Evolutionary conservation across 2,888 invertebrate genomes (phyloP), one percentile per base, ranked within the genome.

Genomic region (Eristalis arbustorum): DNA sequence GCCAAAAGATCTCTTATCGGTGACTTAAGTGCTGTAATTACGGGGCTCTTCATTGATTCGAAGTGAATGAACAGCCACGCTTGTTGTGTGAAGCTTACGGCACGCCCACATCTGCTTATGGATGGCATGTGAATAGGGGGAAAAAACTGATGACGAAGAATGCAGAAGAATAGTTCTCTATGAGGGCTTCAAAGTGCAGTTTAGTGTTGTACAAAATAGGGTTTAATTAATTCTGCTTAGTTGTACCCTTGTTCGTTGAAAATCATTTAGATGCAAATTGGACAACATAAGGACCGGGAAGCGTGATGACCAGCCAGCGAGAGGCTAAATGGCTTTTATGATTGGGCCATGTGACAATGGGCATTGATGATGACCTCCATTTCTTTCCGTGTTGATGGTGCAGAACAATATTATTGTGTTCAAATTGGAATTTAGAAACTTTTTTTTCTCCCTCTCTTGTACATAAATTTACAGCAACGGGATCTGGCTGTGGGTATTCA

Each of bases 1-100:
- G 25, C 23, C 66, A 63, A 57, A 31, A 79, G 79, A 85, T 81
- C 72, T 62, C 77, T 78, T 85, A 85, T 85, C 82, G 82, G 23
- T 49, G 59, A 66, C 69, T 74, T 84, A 84, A 84, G 81, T 84
- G 72, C 31, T 71, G 82, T 78, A 85, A 82, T 85, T 85, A 85
- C 64, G 85, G n/a, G 69, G 61, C 77, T 78, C 82, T 85, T 82
- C 85, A 85, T 82, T 77, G 82, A 85, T 85, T 85, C 77, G 73
- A 62, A 82, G 82, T 66, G 73, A 85, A 76, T 73, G 57, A 81
- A 28, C 59, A 78, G 66, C 73, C 66, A 69, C 68, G 85, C 72
- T 71, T n/a, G 34, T 14, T 13, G 18, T 56, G 11, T 81, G 72
- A 72, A 56, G 34, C 59, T 82, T 49, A 23, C 23, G 25, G 25